Percentiles rank a stretch among this genome's conserved stretches.
phyloP scores from a whole-genome alignment of 2,113 vertebrate species.

The Prionailurus bengalensis region DNA sequence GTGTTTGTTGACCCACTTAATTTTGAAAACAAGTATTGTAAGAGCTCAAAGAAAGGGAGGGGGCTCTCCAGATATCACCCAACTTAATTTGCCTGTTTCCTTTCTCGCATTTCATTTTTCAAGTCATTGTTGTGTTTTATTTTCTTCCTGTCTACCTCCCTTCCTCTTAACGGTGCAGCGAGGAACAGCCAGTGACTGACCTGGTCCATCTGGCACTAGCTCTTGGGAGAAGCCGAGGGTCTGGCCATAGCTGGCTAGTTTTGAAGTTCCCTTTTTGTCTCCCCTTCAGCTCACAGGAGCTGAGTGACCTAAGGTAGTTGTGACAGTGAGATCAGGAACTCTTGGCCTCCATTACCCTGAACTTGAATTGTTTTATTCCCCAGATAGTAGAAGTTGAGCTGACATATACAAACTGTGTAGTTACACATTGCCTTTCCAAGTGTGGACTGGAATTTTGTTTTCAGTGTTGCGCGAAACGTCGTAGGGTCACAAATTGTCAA shows the following conservation, averaged over 20 bases:
- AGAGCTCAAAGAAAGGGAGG: not conserved
- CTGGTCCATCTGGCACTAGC: not conserved
- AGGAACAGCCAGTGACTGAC: not conserved
- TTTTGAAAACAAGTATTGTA: conserved; percentile 29
- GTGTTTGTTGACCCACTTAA: not conserved
- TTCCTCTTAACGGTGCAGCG: not conserved
- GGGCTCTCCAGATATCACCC: not conserved
- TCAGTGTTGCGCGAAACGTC: not conserved
- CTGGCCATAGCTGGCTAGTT: conserved; percentile 46
- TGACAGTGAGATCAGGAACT: not conserved
- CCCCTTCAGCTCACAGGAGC: not conserved
- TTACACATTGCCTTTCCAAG: not conserved
- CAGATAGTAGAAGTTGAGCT: not conserved
- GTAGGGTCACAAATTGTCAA: not conserved
- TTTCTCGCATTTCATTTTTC: not conserved
- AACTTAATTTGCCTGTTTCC: not conserved
- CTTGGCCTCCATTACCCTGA: not conserved
- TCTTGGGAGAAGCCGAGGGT: conserved; percentile 75
- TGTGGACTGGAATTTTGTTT: not conserved
- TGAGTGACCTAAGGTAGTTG: not conserved
- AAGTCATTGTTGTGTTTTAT: not conserved
- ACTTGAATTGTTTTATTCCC: not conserved
- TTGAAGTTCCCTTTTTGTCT: conserved; percentile 41
- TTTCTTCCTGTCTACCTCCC: not conserved
- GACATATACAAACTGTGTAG: fast-evolving